Evolutionary conservation across 2,797 vertebrate genomes (phyloP).

Genomic region (Sphaeramia orbicularis): DNA sequence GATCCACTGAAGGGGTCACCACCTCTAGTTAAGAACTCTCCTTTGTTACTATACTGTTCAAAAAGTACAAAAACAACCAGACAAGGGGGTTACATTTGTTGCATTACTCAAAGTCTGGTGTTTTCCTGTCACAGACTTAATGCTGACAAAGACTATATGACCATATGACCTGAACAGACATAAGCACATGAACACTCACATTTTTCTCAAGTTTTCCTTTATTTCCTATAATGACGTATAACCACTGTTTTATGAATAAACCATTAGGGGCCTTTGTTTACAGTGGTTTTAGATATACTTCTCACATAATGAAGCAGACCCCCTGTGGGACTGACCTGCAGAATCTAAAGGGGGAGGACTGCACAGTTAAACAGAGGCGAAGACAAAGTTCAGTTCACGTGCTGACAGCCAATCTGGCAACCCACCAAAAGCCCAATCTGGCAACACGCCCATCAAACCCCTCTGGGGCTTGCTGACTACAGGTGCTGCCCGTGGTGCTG

Average conservation of each 20-base stretch:
- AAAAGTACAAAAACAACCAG: too few species aligned
- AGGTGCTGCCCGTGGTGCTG: constrained; percentile 57
- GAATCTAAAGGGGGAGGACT: constrained; percentile 29
- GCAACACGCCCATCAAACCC: constrained; percentile 54
- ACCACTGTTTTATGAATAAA: background rate
- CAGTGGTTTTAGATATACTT: background rate
- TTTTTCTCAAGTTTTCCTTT: background rate
- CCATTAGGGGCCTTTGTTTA: background rate
- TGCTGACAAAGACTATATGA: background rate
- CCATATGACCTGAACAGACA: background rate
- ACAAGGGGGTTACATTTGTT: too few species aligned
- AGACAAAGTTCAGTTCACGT: constrained; percentile 64
- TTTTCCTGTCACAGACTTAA: background rate
- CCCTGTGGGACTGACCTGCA: constrained; percentile 27
- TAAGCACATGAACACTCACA: background rate
- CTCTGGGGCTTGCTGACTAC: constrained; percentile 49
- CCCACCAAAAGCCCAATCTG: constrained; percentile 59
- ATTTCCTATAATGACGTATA: background rate
- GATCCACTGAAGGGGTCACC: background rate
- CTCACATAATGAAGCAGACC: constrained; percentile 31
- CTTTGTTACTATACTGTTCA: too few species aligned
- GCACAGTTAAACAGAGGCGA: constrained; percentile 31
- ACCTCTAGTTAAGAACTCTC: background rate
- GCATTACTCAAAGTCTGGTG: too few species aligned
- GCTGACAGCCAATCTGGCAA: constrained; percentile 74